Evolutionary conservation across 2,888 invertebrate species (phyloP), one percentile per base, ranked within the genome.

Genomic region (Drosophila niveifrons): DNA sequence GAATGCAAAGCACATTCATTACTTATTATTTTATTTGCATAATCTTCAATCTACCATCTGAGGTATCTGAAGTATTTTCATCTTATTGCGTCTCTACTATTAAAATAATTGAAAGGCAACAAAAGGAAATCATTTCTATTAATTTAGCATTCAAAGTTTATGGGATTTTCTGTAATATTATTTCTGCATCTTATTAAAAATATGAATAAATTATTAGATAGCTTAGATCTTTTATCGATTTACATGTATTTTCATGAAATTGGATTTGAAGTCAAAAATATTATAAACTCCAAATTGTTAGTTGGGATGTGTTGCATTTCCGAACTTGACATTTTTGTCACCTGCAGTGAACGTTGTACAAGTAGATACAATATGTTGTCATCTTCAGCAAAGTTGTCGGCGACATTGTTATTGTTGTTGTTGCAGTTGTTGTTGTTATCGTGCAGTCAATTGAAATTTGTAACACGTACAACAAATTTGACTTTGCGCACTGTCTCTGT

Each of bases 401-500:
- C 53, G 58, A 43, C 48, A 23, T 23, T 23, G 23, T 23, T 23
- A 50, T 58, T 48, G 61, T 41, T 17, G 58, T 57, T 50, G 66
- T 63, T 43, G 15, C n/a, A 61, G 47, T 52, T 63, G 43, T 63
- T 66, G 52, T 69, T 67, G 59, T 72, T 57, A 23, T 78, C 57
- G 50, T 66, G 71, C 66, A 67, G 62, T 80, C 86, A 82, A 82
- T 86, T 82, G 77, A 86, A 80, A 82, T 85, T 82, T 79, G 80
- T 80, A 81, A 80, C 86, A 85, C 86, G 83, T 82, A 80, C 74
- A 80, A 66, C 53, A 76, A 82, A 80, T 82, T 77, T 80, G 70
- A 80, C 74, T 85, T 59, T 67, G 67, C 47, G 61, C 66, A 28
- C 43, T 71, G 71, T 62, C 66, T 62, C 66, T 63, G 68, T 39